These are phyloP conservation scores for Podarcis cretensis DNA, from an alignment of 2,113 vertebrate species.

Conservation along the genomic window DNA sequence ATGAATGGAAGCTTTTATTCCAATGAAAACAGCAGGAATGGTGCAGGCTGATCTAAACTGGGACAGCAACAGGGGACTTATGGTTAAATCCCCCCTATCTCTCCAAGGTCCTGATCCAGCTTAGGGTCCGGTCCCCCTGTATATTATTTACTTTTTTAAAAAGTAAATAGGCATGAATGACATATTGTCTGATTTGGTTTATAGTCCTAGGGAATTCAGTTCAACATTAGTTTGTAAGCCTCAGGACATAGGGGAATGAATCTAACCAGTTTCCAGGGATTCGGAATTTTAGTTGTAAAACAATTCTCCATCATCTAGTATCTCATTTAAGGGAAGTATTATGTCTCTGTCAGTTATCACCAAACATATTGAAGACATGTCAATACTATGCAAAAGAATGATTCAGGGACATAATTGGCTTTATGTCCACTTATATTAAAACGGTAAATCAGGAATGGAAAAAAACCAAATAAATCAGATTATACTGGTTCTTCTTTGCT, in stretches of 20 bases:
- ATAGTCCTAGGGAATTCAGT: background rate
- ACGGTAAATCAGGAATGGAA: constrained; percentile 50
- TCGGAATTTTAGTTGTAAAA: constrained; percentile 27
- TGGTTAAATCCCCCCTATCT: background rate
- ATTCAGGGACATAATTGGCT: constrained; percentile 61
- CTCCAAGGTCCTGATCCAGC: background rate
- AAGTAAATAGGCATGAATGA: background rate
- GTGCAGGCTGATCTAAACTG: background rate
- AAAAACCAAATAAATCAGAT: constrained; percentile 50
- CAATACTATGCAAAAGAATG: constrained; percentile 21
- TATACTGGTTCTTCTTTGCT: constrained; percentile 41
- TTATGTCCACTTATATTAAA: constrained; percentile 65
- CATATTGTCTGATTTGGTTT: background rate
- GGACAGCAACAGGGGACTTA: no score
- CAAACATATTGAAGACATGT: constrained; percentile 48
- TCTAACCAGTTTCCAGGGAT: fast-evolving
- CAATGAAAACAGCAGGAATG: background rate
- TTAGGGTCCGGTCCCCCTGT: background rate
- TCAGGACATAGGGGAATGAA: constrained; percentile 11
- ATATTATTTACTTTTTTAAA: background rate
- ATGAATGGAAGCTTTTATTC: background rate
- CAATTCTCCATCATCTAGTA: background rate
- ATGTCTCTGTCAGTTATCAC: constrained; percentile 37
- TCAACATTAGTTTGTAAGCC: background rate
- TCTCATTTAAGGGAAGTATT: constrained; percentile 5